phyloP scores from a whole-genome alignment of 2,797 vertebrate species.

The Xerus rutilus region DNA sequence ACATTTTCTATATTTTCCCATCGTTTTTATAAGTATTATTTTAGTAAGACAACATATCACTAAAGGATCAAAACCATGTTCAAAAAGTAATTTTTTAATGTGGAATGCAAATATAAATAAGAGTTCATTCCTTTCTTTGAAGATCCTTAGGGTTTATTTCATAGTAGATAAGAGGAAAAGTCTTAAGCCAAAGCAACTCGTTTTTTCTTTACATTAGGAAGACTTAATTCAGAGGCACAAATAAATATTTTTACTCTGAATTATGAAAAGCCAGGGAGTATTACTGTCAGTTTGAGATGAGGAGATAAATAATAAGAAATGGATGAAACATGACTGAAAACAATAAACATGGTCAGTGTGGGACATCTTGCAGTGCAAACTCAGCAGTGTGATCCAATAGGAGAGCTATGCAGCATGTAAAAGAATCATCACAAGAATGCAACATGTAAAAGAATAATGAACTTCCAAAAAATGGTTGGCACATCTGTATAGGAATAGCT shows the following conservation, averaged over 20 bases:
- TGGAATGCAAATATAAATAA: background rate
- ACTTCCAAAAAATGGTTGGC: background rate
- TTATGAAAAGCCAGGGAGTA: background rate
- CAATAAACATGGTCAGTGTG: background rate
- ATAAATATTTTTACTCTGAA: constrained; percentile 29
- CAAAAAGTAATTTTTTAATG: background rate
- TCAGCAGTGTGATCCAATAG: background rate
- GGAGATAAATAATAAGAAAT: constrained; percentile 14
- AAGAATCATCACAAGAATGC: background rate
- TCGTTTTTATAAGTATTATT: background rate
- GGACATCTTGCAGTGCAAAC: background rate
- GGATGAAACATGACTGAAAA: background rate
- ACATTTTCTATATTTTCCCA: background rate
- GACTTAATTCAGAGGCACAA: constrained; percentile 8
- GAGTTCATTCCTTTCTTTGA: background rate
- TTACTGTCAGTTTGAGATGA: background rate
- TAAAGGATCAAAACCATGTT: background rate
- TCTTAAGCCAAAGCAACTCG: background rate
- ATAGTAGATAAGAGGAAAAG: background rate
- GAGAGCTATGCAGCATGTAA: background rate
- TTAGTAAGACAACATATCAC: background rate
- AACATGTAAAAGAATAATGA: background rate
- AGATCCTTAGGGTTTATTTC: background rate
- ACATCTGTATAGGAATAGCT: background rate
- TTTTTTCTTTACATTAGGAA: background rate